Conservation (phyloP, 2,113 vertebrate genomes). For the Caranx melampygus region DNA sequence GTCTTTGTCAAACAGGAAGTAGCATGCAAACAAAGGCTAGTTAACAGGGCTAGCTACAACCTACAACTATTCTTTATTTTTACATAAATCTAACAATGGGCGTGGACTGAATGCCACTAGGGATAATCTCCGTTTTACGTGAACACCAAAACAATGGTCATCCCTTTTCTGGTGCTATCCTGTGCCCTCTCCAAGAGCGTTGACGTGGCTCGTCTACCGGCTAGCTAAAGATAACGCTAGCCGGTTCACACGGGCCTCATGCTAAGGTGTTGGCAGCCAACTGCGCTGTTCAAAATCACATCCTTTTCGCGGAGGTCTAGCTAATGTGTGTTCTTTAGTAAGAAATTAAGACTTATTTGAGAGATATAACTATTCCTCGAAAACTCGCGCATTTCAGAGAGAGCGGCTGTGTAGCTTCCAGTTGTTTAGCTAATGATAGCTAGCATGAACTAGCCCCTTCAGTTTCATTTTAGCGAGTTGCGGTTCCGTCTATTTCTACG, state of each 20-base stretch:
- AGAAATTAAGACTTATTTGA: not conserved
- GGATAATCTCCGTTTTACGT: not conserved
- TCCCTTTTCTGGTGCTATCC: not conserved
- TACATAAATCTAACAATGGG: not conserved
- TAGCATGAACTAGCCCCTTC: constrained; percentile 48
- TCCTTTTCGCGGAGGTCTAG: accelerated
- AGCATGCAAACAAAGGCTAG: constrained; percentile 81
- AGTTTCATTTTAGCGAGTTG: constrained; percentile 53
- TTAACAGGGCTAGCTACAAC: constrained; percentile 60
- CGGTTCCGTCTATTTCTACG: constrained; percentile 48
- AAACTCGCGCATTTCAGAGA: not conserved
- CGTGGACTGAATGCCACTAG: not conserved
- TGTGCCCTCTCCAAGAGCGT: constrained; percentile 53
- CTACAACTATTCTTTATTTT: constrained; percentile 22
- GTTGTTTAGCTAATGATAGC: constrained; percentile 18
- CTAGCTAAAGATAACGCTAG: constrained; percentile 61
- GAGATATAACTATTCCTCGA: not conserved
- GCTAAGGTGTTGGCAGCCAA: constrained; percentile 25
- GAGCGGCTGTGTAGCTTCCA: not conserved
- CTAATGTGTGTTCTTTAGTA: not conserved
- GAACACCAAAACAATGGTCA: not conserved
- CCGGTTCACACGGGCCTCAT: constrained; percentile 66
- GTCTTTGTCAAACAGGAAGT: constrained; percentile 78
- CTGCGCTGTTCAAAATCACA: not conserved
- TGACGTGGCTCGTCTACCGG: constrained; percentile 79